Base-by-base conservation (phyloP, 2,797 vertebrate genomes). In the Threskiornis aethiopicus region DNA sequence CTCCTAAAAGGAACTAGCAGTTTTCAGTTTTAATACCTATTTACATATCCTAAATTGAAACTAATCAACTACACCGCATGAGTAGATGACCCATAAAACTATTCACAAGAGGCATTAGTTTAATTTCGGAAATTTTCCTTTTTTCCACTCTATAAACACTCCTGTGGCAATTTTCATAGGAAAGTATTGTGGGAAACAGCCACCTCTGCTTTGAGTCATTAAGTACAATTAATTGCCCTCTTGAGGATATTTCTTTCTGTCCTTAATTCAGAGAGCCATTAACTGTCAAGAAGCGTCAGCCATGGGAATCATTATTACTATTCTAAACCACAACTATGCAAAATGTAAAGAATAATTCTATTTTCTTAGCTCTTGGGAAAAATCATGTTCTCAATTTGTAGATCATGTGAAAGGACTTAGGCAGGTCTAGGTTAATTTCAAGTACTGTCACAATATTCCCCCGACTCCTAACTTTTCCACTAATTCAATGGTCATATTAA, bases 11-110 rank as follows among this genome's bases (percentile, higher is more conserved):
- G 33, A 97, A 87, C 55, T 25, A 90, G 84, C 39, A 79, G 84
- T 66, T 93, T 92, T 93, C 73, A 83, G 61, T 92, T 95, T 90
- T 90, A 94, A 93, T 93, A 90, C 21, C 42, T 94, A 95, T 93
- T 95, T 92, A 95, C 85, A 86, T 79, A 94, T 69, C 69, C 76
- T 91, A 96, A 93, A 95, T 81, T 81, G 79, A 94, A 96, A 95
- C 65, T 90, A 96, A 94, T 96, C 89, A 97, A 89, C 84, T 85
- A 94, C 61, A 55, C 84, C 66, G 82, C 67, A 47, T 83, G 49
- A 92, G 75, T 25, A 85, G 90, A 89, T 90, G 94, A 93, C 90
- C 94, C 81, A 89, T 39, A 93, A 92, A 96, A 75, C 78, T 93
- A 92, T 69, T 89, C 87, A 83, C 66, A 83, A 87, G 82, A 81